Conservation (phyloP, 2,888 invertebrate genomes). For the Monopis laevigella region DNA sequence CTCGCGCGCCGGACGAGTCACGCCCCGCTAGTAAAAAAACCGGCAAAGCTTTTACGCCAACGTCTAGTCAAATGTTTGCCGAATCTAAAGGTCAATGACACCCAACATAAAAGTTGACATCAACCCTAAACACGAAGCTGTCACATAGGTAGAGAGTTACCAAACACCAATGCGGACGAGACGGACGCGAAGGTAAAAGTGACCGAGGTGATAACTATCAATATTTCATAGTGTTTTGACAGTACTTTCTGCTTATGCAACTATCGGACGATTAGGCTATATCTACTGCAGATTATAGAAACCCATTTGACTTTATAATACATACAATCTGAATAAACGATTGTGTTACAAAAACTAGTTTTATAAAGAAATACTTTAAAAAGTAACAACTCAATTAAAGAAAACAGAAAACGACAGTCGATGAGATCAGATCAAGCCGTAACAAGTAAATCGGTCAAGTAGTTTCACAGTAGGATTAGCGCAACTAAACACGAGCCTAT, state of each 20-base stretch:
- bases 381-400: too few relatives aligned
- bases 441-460: slow-evolving; percentile 5
- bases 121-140: slow-evolving; percentile 4
- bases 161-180: slow-evolving; percentile 13
- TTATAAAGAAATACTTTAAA: too few relatives aligned
- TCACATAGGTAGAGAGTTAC: slow-evolving; percentile 14
- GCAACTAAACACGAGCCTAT: neutral
- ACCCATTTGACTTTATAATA: too few relatives aligned
- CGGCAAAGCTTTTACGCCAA: slow-evolving; percentile 1
- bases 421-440: too few relatives aligned
- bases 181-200: slow-evolving; percentile 5
- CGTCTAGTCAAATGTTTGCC: slow-evolving; percentile 3
- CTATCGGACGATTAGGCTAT: too few relatives aligned
- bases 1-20: too few relatives aligned
- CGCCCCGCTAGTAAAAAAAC: too few relatives aligned
- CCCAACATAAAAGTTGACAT: slow-evolving; percentile 1
- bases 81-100: slow-evolving; percentile 9
- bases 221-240: slow-evolving; percentile 11
- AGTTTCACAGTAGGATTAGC: slow-evolving; percentile 2
- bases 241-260: too few relatives aligned
- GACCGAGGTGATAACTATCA: slow-evolving; percentile 6
- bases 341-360: too few relatives aligned
- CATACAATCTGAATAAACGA: too few relatives aligned
- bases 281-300: too few relatives aligned
- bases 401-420: too few relatives aligned